These are phyloP conservation scores for Clepsis dumicolana DNA, from an alignment of 2,888 invertebrate species.

Conservation along the genomic window DNA sequence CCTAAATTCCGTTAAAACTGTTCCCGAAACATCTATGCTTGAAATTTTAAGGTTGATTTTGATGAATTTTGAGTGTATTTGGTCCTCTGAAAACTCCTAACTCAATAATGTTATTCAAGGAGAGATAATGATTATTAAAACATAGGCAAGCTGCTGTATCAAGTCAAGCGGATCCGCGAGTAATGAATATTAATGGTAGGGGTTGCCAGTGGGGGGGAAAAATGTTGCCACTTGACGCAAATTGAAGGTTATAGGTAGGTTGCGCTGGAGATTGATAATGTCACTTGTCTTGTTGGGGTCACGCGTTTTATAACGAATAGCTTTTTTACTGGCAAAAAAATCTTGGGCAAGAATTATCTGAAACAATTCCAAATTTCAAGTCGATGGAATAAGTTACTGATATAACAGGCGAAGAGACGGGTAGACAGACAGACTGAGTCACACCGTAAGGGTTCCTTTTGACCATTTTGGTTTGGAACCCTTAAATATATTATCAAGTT, in stretches of 20 bases:
- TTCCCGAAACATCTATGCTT: not conserved
- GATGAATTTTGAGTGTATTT: not conserved
- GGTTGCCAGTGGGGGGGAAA: slow-evolving; percentile 14
- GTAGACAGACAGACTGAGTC: no score
- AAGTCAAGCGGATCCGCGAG: slow-evolving; percentile 30
- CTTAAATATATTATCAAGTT: not conserved
- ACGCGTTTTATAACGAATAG: not conserved
- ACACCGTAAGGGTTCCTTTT: no score
- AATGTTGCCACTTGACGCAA: slow-evolving; percentile 5
- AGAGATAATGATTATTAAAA: slow-evolving; percentile 42
- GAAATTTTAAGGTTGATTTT: slow-evolving; percentile 1
- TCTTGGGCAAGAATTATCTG: no score
- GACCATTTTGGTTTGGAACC: no score
- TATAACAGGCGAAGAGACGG: no score
- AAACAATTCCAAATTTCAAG: no score
- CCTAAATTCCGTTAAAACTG: not conserved
- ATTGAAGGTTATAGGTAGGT: slow-evolving; percentile 16
- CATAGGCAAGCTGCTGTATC: slow-evolving; percentile 34
- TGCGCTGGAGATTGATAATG: slow-evolving; percentile 12
- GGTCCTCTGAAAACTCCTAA: slow-evolving; percentile 22
- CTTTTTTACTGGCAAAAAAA: no score
- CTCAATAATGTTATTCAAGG: slow-evolving; percentile 36
- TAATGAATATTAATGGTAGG: slow-evolving; percentile 39
- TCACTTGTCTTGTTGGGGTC: not conserved
- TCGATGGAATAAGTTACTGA: no score